Percentiles rank a stretch among this genome's conserved stretches.
Evolutionary conservation across 2,113 vertebrate species (phyloP).

Genomic region (Corythaeola cristata): DNA sequence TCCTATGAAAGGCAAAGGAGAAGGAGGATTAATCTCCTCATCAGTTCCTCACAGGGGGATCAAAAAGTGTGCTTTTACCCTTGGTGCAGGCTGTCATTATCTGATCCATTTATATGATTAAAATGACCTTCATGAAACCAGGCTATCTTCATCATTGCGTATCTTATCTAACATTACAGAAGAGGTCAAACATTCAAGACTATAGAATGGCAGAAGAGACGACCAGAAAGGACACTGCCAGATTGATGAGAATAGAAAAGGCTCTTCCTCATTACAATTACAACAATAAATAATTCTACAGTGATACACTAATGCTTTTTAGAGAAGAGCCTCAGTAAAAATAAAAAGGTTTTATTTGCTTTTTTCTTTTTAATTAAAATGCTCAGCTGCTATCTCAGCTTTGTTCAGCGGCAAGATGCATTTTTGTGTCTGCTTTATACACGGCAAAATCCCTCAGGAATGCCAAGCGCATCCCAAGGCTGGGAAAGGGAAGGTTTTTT

Average conservation of each 20-base stretch:
- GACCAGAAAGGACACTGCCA: background rate
- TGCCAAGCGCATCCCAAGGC: background rate
- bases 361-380: background rate
- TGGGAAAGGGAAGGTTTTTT: background rate
- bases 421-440: background rate
- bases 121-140: background rate
- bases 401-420: background rate
- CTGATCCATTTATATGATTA: background rate
- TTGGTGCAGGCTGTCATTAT: background rate
- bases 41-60: background rate
- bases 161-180: background rate
- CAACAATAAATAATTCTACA: background rate
- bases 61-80: background rate
- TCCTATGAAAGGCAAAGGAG: background rate
- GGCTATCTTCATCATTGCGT: background rate
- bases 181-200: background rate
- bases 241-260: background rate
- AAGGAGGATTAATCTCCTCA: background rate
- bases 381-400: background rate
- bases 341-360: background rate
- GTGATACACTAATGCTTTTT: background rate
- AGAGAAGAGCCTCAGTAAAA: background rate
- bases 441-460: background rate
- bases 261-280: background rate
- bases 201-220: background rate